Evolutionary conservation across 2,888 invertebrate species (phyloP).

Genomic region (Timema podura): DNA sequence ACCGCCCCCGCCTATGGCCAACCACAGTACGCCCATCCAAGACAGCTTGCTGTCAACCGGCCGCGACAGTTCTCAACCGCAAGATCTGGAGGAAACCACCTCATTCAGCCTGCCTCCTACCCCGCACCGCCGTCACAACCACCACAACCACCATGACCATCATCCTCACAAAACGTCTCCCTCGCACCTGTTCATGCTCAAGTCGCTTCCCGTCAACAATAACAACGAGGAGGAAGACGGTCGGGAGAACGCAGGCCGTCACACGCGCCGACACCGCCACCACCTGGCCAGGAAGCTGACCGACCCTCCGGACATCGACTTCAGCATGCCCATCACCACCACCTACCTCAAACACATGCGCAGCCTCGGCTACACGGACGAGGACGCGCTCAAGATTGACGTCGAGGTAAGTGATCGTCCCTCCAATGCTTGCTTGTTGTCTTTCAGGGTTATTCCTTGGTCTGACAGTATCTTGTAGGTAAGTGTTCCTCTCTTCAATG

Average conservation of each 20-base stretch:
- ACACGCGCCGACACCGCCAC: constrained; percentile 41
- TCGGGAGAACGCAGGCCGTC: constrained; percentile 53
- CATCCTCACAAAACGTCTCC: constrained; percentile 18
- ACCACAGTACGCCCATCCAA: constrained; percentile 17
- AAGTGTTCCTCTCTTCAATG: not conserved
- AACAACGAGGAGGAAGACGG: constrained; percentile 36
- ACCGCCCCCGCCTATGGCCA: constrained; percentile 17
- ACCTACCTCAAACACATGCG: constrained; percentile 83
- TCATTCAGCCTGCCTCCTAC: not conserved
- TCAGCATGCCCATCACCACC: constrained; percentile 84
- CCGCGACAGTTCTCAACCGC: not conserved
- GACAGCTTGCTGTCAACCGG: not conserved
- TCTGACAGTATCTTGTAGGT: no score
- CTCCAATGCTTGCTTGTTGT: not conserved
- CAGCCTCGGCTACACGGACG: constrained; percentile 61
- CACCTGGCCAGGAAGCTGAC: constrained; percentile 41
- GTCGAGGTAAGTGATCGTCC: constrained; percentile 40
- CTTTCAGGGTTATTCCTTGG: no score
- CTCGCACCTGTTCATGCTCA: constrained; percentile 15
- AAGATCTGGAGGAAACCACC: not conserved
- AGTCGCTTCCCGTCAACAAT: constrained; percentile 19
- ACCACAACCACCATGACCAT: constrained; percentile 21
- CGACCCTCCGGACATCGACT: constrained; percentile 56
- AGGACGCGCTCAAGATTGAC: constrained; percentile 57
- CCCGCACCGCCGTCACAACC: constrained; percentile 13